Evolutionary conservation across 1,140 invertebrate genomes (phyloP).

Genomic region (Pemphigus obesinymphae): DNA sequence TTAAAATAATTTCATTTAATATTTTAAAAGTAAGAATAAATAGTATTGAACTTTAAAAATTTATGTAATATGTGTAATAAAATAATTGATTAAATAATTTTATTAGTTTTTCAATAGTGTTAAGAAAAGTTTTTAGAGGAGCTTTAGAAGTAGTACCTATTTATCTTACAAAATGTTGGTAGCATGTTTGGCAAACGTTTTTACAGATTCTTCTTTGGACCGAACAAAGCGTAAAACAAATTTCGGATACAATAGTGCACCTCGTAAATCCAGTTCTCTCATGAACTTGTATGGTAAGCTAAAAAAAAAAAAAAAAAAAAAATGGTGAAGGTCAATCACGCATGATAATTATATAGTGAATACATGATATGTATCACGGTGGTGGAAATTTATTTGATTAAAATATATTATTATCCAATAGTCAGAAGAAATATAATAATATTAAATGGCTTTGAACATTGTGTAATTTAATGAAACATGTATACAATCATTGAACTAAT

Average conservation of each 20-base stretch:
- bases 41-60: not conserved
- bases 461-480: too few relatives aligned
- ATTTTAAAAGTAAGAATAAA: not conserved
- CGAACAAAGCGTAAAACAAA: slow-evolving; percentile 62
- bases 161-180: slow-evolving; percentile 25
- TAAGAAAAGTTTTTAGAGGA: not conserved
- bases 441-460: too few relatives aligned
- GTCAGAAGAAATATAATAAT: too few relatives aligned
- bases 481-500: too few relatives aligned
- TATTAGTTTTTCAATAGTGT: not conserved
- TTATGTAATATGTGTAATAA: not conserved
- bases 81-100: not conserved
- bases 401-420: too few relatives aligned
- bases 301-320: not conserved
- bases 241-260: slow-evolving; percentile 72
- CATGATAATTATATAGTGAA: not conserved
- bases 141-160: slow-evolving; percentile 12
- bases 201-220: slow-evolving; percentile 60
- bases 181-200: slow-evolving; percentile 49
- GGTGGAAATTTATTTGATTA: not conserved
- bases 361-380: not conserved
- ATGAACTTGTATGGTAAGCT: slow-evolving; percentile 90
- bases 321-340: not conserved
- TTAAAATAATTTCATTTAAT: not conserved
- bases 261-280: slow-evolving; percentile 86